Percentiles rank a stretch among this genome's conserved stretches.
Evolutionary conservation across 2,113 vertebrate species (phyloP).

Genomic region (Gnathonemus longibarbis): DNA sequence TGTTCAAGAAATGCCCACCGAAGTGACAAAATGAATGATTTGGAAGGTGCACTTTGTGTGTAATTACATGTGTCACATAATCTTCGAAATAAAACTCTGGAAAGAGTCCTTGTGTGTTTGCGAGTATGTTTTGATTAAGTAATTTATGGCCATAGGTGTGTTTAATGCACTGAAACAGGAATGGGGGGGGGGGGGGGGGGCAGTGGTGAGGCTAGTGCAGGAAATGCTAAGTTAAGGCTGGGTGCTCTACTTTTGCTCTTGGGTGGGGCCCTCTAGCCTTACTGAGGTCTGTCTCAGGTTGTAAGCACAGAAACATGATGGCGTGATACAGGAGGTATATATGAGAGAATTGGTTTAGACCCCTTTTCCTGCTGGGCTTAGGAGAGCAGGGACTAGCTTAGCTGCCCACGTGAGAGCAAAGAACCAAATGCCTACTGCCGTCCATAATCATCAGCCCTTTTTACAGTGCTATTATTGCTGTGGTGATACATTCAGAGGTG

Average conservation of each 20-base stretch:
- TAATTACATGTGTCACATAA: background rate
- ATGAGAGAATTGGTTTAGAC: background rate
- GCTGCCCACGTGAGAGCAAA: background rate
- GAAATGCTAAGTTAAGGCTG: background rate
- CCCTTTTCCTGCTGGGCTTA: background rate
- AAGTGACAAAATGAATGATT: background rate
- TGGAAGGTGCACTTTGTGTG: background rate
- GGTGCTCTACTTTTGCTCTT: background rate
- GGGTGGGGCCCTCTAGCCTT: background rate
- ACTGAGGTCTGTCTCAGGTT: background rate
- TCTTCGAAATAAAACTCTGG: background rate
- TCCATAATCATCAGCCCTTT: no score
- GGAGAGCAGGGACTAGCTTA: background rate
- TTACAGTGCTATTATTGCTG: no score
- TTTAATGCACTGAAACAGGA: background rate
- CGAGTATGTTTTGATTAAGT: background rate
- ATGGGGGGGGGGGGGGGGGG: background rate
- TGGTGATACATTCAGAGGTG: no score
- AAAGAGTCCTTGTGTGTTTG: background rate
- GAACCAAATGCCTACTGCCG: no score
- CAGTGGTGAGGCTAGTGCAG: background rate
- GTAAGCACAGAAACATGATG: background rate
- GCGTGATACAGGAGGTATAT: background rate
- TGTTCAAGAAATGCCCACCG: background rate
- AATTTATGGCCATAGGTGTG: background rate